Evolutionary conservation across 1,140 invertebrate species (phyloP).

Genomic region (Lucilia sericata): DNA sequence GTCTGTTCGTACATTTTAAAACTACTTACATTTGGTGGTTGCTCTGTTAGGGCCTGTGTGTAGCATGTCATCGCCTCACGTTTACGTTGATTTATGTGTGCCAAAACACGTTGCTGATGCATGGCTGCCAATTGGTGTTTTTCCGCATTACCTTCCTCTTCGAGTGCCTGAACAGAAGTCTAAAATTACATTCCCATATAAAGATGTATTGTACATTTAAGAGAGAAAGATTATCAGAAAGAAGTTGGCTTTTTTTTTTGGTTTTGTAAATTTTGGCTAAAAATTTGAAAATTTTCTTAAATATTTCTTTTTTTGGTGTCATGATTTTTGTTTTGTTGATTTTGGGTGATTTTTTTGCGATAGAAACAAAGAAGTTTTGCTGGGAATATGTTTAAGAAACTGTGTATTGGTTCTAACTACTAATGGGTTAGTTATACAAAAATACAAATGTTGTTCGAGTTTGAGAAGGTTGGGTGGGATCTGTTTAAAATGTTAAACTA

Average conservation of each 20-base stretch:
- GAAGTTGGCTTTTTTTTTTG: slow-evolving; percentile 54
- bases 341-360: not conserved
- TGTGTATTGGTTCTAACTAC: too few relatives aligned
- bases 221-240: slow-evolving; percentile 68
- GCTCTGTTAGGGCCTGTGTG: slow-evolving; percentile 88
- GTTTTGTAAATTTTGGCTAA: not conserved
- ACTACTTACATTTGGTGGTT: slow-evolving; percentile 82
- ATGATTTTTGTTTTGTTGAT: not conserved
- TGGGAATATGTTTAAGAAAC: not conserved
- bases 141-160: slow-evolving; percentile 95
- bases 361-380: not conserved
- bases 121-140: slow-evolving; percentile 95
- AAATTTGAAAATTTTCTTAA: not conserved
- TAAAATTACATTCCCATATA: slow-evolving; percentile 69
- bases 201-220: slow-evolving; percentile 68
- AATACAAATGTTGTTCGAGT: too few relatives aligned
- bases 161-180: slow-evolving; percentile 84
- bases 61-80: slow-evolving; percentile 95
- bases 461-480: too few relatives aligned
- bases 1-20: too few relatives aligned
- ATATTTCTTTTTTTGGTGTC: slow-evolving; percentile 40
- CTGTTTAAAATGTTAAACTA: too few relatives aligned
- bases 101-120: slow-evolving; percentile 95
- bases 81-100: slow-evolving; percentile 94
- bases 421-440: too few relatives aligned